Conservation (phyloP, 2,797 vertebrate genomes). For the Gambusia yucatana region DNA sequence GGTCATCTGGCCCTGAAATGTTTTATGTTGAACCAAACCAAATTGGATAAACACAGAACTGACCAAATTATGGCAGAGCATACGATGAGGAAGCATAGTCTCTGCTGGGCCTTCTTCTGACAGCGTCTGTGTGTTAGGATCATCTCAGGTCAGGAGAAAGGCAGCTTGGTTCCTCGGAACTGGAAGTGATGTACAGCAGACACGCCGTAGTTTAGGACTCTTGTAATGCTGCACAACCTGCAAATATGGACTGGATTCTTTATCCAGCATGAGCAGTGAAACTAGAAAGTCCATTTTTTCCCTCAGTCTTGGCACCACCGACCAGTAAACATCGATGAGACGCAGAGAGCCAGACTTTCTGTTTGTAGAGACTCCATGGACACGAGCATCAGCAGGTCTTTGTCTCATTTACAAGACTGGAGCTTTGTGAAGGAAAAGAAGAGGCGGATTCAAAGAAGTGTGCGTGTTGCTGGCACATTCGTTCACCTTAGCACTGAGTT, state of each 20-base stretch:
- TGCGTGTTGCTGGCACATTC: background rate
- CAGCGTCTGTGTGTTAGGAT: background rate
- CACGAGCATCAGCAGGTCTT: conserved; percentile 56
- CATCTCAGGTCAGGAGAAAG: background rate
- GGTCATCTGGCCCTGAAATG: no score
- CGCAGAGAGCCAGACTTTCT: conserved; percentile 38
- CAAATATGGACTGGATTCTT: background rate
- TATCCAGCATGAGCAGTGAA: conserved; percentile 1
- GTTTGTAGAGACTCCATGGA: conserved; percentile 75
- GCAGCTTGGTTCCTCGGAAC: background rate
- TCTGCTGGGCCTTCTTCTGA: background rate
- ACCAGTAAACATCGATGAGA: conserved; percentile 46
- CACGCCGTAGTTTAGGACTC: background rate
- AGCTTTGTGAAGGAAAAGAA: conserved; percentile 44
- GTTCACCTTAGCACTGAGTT: conserved; percentile 11
- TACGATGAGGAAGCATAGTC: background rate
- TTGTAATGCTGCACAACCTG: background rate
- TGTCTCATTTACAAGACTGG: conserved; percentile 46
- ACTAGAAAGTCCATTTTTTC: conserved; percentile 25
- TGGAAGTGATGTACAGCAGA: background rate
- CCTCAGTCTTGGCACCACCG: conserved; percentile 8
- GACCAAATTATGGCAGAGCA: background rate
- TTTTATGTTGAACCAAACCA: no score
- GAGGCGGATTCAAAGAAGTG: conserved; percentile 16
- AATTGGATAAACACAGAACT: no score